A percentile compares a stretch with the other conserved stretches of the same genome.
These are phyloP conservation scores for Natator depressus DNA, from an alignment of 2,113 vertebrate species.

Conservation along the genomic window DNA sequence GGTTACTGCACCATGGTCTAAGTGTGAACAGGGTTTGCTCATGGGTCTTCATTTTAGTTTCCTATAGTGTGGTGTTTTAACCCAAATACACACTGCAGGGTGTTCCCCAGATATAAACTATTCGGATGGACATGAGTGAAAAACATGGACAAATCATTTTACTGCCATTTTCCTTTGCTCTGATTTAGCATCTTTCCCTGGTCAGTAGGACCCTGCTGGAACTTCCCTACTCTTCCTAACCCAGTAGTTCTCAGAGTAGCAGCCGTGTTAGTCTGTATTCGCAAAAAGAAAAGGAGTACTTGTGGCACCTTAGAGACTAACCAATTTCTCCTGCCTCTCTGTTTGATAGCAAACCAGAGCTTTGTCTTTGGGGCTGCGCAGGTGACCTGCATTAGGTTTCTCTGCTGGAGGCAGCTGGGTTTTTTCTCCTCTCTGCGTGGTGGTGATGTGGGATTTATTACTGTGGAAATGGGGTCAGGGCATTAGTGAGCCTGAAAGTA, in stretches of 20 bases:
- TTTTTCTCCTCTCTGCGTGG: neutral
- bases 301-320: no score
- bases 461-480: neutral
- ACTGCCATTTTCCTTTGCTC: neutral
- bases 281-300: no score
- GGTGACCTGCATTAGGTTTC: neutral
- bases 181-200: neutral
- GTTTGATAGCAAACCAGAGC: neutral
- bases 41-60: neutral
- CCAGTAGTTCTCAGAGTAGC: neutral
- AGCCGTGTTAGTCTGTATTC: no score
- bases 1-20: neutral
- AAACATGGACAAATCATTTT: neutral
- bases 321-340: neutral
- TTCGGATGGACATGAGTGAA: neutral
- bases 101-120: neutral
- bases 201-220: neutral
- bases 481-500: neutral
- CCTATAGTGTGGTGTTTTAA: neutral
- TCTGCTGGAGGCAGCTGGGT: neutral
- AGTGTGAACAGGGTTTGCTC: neutral
- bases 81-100: neutral
- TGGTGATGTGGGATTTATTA: neutral
- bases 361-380: neutral
- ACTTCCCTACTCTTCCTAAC: neutral